phyloP scores from a whole-genome alignment of 1,140 invertebrate species.

The Hypsibius dujardini region DNA sequence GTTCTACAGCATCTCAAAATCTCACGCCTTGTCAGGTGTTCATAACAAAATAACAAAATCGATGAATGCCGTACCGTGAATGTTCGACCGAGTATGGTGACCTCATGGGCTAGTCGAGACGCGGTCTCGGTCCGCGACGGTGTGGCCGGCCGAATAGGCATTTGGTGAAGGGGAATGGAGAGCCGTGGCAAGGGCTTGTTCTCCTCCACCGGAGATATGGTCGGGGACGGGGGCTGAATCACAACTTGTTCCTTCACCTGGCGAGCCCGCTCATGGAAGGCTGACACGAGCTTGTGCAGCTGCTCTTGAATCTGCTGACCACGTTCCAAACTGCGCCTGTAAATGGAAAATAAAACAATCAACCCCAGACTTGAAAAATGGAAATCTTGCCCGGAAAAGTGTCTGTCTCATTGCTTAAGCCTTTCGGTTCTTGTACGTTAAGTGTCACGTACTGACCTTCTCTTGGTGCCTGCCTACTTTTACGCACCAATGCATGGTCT shows the following conservation, averaged over 20 bases:
- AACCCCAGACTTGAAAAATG: background rate
- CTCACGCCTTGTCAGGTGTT: background rate
- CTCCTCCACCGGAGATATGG: conserved; percentile 27
- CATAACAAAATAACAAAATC: background rate
- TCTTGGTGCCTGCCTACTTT: background rate
- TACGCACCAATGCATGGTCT: background rate
- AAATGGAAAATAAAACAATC: background rate
- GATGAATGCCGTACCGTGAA: conserved; percentile 15
- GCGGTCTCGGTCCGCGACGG: conserved; percentile 16
- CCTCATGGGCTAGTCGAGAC: conserved; percentile 17
- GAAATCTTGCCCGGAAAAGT: background rate
- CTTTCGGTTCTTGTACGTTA: background rate
- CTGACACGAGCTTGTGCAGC: conserved; percentile 40
- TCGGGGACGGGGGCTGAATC: conserved; percentile 42
- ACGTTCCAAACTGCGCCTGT: background rate
- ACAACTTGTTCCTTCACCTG: conserved; percentile 40
- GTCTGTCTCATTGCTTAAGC: background rate
- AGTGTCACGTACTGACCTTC: background rate
- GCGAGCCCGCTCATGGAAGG: conserved; percentile 41
- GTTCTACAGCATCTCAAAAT: background rate
- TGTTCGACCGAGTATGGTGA: conserved; percentile 16
- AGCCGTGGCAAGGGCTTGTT: conserved; percentile 1
- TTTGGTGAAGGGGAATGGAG: conserved; percentile 17
- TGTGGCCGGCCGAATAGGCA: conserved; percentile 19
- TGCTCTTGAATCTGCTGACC: conserved; percentile 25